Base-by-base conservation (phyloP, 2,797 vertebrate genomes). In the Florisuga fusca region DNA sequence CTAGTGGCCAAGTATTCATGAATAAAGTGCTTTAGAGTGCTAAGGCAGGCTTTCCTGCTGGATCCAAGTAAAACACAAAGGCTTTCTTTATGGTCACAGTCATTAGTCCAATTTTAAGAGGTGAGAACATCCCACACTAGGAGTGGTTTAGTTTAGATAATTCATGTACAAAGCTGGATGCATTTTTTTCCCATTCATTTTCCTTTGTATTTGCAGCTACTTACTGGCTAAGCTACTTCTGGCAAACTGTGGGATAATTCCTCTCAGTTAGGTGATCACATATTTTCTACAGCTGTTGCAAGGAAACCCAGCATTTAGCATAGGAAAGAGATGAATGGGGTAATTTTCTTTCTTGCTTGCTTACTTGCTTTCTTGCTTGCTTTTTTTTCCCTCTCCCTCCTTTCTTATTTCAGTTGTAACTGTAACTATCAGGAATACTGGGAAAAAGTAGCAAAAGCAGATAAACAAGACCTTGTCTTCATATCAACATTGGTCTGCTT, bases 81-180 rank as follows among this genome's bases (percentile, higher is more conserved):
- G 14, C 19, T 84, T 81, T 94, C 6, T 66, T 81, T 79, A 26
- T 67, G 27, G 36, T 48, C 41, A 38, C 43, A 61, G 26, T 34
- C 29, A 75, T 74, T 85, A 87, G 31, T 78, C 31, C 69, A 68
- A 14, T 77, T 83, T 79, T 89, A 87, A 78, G 62, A 75, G n/a
- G 14, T 75, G 54, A 77, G 15, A 78, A 59, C 15, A 43, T 93
- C 62, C 25, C 22, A 34, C 20, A n/a, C 2, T 46, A 50, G 12
- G 23, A 11, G 13, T 75, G 43, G 14, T 83, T 93, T 96, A 53
- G 26, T 84, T 80, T 73, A 81, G 48, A 55, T 87, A 93, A 85
- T 50, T 83, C 31, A 64, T 38, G 0, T 54, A 68, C 57, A 86
- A 85, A 93, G 3, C 17, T 45, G n/a, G 31, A 61, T 79, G 10